Evolutionary conservation across 2,113 vertebrate species (phyloP), one percentile per base, ranked within the genome.

Genomic region (Plecotus auritus): DNA sequence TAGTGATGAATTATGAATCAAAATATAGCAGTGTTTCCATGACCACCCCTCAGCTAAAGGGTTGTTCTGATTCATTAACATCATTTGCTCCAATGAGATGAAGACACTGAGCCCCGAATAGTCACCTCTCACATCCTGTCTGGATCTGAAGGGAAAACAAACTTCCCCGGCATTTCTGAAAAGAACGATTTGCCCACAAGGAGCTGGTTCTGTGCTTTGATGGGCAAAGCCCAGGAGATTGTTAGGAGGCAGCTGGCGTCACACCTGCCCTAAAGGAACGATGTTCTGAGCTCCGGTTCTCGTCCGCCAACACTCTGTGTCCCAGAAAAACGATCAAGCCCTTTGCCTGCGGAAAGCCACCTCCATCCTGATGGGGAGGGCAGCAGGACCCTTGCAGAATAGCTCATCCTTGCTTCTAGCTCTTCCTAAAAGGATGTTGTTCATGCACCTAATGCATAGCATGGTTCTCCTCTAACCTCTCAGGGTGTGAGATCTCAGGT

Each of bases 151-250:
- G 76, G 64, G n/a, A 73, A 87, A 81, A 40, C 49, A 49, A 49
- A 37, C 26, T 40, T 49, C 47, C 66, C 51, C 7, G 2, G 23
- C 16, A 22, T 7, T 67, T 76, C 18, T 56, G 49, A 54, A 69
- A 54, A 69, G 56, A 85, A n/a, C 6, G 8, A n/a, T 16, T 4
- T 1, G 49, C 47, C 22, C 9, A 4, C 10, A 22, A 45, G 64
- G 61, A 22, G 13, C 22, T 9, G 12, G 9, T 30, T 20, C 47
- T 45, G 17, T 7, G n/a, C 20, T 61, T 20, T 14, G 90, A 28
- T 20, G 67, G 30, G 28, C 2, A 16, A 22, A 67, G 42, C 30
- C 17, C 4, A 1, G 26, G 12, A 22, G 14, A 11, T 22, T 0
- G 0, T 64, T 10, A 23, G 4, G 16, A 78, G 8, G 91, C 2